phyloP scores from a whole-genome alignment of 1,140 invertebrate genomes.

The Panagrolaimus sp. region DNA sequence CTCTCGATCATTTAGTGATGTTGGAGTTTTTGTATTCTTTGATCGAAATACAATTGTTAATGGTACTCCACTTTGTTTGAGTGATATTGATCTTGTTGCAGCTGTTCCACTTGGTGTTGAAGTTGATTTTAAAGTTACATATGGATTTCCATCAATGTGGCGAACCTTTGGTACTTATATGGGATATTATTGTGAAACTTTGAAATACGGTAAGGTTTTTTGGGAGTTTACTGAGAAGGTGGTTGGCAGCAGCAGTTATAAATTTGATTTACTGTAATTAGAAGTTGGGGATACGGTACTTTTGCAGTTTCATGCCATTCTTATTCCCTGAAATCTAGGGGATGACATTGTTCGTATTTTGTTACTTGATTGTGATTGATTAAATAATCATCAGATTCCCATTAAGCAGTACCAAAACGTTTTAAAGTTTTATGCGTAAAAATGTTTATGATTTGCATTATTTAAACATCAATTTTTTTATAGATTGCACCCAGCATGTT shows the following conservation, averaged over 20 bases:
- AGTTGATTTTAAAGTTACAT: conserved; percentile 6
- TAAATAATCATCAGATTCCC: no score
- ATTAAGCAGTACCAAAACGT: no score
- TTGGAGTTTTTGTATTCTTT: conserved; percentile 5
- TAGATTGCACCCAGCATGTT: conserved; percentile 4
- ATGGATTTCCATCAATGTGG: conserved; percentile 8
- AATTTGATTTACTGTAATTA: no score
- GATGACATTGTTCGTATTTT: no score
- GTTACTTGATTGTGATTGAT: no score
- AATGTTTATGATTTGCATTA: background rate
- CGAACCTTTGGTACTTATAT: background rate
- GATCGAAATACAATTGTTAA: conserved; percentile 2
- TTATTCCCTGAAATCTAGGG: no score
- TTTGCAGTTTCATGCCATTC: no score
- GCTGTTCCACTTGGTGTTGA: conserved; percentile 12
- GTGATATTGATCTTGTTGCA: background rate
- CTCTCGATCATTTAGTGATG: background rate
- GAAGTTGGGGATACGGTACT: no score
- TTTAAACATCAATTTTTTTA: background rate
- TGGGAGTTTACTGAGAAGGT: no score
- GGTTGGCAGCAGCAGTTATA: no score
- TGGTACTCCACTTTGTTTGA: conserved; percentile 8
- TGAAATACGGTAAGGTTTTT: background rate
- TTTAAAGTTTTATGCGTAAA: no score
- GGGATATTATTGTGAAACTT: background rate